Conservation (phyloP, 2,113 vertebrate genomes). For the Microcebus jonahi region DNA sequence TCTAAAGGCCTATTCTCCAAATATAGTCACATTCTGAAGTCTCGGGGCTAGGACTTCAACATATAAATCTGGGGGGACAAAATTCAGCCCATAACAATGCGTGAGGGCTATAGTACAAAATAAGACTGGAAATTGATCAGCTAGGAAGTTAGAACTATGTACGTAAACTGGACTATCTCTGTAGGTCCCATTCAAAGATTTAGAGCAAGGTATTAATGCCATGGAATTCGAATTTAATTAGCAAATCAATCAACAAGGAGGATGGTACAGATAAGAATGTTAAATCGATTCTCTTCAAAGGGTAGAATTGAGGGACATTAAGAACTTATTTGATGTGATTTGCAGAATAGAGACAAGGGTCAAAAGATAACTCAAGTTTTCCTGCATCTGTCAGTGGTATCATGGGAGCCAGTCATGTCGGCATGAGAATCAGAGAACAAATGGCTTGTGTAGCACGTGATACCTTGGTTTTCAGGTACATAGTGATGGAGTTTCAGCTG, state of each 20-base stretch:
- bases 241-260: neutral
- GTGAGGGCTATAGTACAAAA: neutral
- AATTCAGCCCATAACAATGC: neutral
- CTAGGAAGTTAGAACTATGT: neutral
- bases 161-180: neutral
- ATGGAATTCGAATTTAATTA: neutral
- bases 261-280: neutral
- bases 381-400: neutral
- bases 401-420: neutral
- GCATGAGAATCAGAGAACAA: neutral
- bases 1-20: neutral
- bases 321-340: neutral
- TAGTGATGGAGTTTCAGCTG: neutral
- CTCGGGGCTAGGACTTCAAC: neutral
- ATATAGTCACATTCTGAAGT: neutral
- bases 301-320: neutral
- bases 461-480: neutral
- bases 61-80: neutral
- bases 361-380: neutral
- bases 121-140: neutral
- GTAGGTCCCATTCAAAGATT: neutral
- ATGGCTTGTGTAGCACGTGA: neutral
- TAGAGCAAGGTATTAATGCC: neutral
- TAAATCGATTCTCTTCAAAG: neutral
- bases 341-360: neutral